Conservation (phyloP, 2,113 vertebrate genomes). For the Oryzias melastigma region DNA sequence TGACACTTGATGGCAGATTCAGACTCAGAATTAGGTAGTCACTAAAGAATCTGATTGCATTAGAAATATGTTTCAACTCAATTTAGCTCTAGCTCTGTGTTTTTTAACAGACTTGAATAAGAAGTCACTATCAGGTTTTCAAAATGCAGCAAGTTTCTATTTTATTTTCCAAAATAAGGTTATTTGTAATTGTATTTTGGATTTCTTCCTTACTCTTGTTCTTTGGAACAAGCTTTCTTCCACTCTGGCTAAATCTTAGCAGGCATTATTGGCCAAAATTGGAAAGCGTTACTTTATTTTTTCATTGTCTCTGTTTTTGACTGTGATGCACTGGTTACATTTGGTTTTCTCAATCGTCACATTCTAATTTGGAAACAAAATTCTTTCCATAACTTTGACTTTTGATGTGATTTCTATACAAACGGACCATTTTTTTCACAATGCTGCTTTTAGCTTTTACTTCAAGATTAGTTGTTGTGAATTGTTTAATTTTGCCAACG, state of each 20-base stretch:
- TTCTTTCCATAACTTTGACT: too few species aligned
- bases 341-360: conserved; percentile 3
- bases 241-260: not conserved
- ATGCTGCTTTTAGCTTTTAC: conserved; percentile 37
- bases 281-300: not conserved
- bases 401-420: conserved; percentile 1
- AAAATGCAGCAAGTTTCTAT: too few species aligned
- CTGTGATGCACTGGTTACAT: conserved; percentile 2
- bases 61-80: too few species aligned
- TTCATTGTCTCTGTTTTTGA: not conserved
- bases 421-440: conserved; percentile 25
- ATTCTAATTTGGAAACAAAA: not conserved
- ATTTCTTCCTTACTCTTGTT: not conserved
- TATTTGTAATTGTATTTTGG: conserved; percentile 6
- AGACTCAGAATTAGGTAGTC: not conserved
- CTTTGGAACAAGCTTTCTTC: not conserved
- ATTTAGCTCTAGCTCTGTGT: too few species aligned
- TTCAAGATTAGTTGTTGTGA: conserved; percentile 11
- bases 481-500: conserved; percentile 33
- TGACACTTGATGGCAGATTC: not conserved
- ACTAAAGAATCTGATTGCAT: conserved; percentile 1
- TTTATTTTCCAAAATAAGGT: not conserved
- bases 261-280: conserved; percentile 21
- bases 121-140: not conserved
- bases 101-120: too few species aligned